Conservation (phyloP, 2,888 invertebrate genomes). For the Eristalis pertinax region DNA sequence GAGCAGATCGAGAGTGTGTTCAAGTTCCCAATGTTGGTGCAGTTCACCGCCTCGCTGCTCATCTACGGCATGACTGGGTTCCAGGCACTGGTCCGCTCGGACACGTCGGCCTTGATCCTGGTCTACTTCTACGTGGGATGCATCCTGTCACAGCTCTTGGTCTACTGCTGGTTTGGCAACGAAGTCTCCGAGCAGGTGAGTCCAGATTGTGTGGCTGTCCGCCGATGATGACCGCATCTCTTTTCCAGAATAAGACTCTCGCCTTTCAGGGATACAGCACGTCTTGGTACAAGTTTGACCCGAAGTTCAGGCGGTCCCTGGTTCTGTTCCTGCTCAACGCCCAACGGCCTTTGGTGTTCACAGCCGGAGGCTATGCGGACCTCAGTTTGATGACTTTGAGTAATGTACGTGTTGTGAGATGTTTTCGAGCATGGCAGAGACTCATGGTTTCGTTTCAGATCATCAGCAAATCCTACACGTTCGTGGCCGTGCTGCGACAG, state of each 20-base stretch:
- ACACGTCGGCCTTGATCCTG: slow-evolving; percentile 72
- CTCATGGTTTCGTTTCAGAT: slow-evolving; percentile 54
- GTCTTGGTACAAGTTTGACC: slow-evolving; percentile 75
- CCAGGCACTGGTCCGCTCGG: slow-evolving; percentile 74
- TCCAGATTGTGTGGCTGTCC: too few relatives aligned
- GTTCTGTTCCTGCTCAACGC: slow-evolving; percentile 74
- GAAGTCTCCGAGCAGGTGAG: slow-evolving; percentile 76
- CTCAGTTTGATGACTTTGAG: slow-evolving; percentile 76
- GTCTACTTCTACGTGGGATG: slow-evolving; percentile 76
- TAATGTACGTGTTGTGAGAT: slow-evolving; percentile 24
- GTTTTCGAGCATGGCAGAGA: not conserved
- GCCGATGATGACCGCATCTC: not conserved
- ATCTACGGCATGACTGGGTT: slow-evolving; percentile 76
- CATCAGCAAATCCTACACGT: slow-evolving; percentile 76
- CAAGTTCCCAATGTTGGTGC: slow-evolving; percentile 74
- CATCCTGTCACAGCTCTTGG: slow-evolving; percentile 75
- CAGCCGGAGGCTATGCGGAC: slow-evolving; percentile 75
- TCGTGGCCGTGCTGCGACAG: slow-evolving; percentile 76
- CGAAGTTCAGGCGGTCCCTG: slow-evolving; percentile 73
- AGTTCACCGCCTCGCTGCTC: slow-evolving; percentile 75
- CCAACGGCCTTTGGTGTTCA: slow-evolving; percentile 74
- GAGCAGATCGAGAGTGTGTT: slow-evolving; percentile 75
- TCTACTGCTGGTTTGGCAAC: slow-evolving; percentile 78
- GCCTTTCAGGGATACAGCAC: slow-evolving; percentile 74
- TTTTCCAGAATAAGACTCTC: slow-evolving; percentile 75